Evolutionary conservation across 1,140 invertebrate genomes (phyloP).

Genomic region (Glomeris maerens): DNA sequence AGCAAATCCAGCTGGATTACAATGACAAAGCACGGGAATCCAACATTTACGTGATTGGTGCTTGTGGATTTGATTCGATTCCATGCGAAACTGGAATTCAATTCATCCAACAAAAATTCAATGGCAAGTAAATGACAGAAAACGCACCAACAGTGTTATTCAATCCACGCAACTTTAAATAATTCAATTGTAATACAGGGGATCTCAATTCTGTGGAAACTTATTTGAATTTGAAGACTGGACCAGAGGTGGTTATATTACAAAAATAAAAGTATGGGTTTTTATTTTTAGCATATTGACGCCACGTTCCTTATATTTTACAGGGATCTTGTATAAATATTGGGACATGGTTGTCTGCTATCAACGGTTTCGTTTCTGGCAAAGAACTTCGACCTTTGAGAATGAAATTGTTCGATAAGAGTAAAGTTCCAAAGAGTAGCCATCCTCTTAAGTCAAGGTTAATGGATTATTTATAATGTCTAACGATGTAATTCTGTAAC

Average conservation of each 20-base stretch:
- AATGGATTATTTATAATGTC: neutral
- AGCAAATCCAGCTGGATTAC: slow-evolving; percentile 68
- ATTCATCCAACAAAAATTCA: slow-evolving; percentile 55
- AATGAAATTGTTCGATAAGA: slow-evolving; percentile 40
- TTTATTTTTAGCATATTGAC: slow-evolving; percentile 4
- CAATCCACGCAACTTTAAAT: neutral
- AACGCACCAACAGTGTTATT: slow-evolving; percentile 1
- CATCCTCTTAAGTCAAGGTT: neutral
- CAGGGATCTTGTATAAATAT: slow-evolving; percentile 40
- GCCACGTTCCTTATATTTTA: no score
- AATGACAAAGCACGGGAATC: slow-evolving; percentile 57
- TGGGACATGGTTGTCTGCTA: slow-evolving; percentile 66
- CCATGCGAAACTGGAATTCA: slow-evolving; percentile 69
- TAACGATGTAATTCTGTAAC: neutral
- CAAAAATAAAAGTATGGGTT: neutral
- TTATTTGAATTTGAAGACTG: slow-evolving; percentile 38
- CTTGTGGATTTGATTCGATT: slow-evolving; percentile 78
- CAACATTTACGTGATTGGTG: slow-evolving; percentile 65
- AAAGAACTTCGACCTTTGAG: slow-evolving; percentile 47
- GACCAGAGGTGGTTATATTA: slow-evolving; percentile 23
- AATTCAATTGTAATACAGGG: slow-evolving; percentile 32
- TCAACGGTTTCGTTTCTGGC: slow-evolving; percentile 50
- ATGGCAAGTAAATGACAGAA: slow-evolving; percentile 35
- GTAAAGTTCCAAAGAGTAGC: slow-evolving; percentile 22
- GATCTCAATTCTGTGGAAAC: slow-evolving; percentile 60